These are phyloP conservation scores for Pollenia griseotomentosa DNA, from an alignment of 2,888 invertebrate genomes.

Conservation along the genomic window DNA sequence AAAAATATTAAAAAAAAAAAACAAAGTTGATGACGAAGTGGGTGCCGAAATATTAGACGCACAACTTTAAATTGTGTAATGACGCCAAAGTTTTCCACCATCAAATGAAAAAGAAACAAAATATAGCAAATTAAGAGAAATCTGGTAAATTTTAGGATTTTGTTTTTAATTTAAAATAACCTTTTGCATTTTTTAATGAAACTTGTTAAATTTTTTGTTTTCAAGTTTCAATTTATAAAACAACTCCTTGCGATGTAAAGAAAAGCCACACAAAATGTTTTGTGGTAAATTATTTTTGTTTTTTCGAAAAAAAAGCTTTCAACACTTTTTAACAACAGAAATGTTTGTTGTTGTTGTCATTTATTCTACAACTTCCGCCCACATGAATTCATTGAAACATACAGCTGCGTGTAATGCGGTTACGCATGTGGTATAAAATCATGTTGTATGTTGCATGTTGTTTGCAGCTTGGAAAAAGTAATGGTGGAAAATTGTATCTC, in stretches of 20 bases:
- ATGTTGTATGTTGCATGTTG: conserved; percentile 37
- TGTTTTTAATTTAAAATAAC: neutral
- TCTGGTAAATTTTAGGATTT: neutral
- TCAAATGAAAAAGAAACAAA: neutral
- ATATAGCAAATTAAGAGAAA: conserved; percentile 6
- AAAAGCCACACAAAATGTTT: conserved; percentile 60
- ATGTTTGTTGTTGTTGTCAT: conserved; percentile 20
- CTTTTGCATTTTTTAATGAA: conserved; percentile 16
- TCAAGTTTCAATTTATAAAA: neutral
- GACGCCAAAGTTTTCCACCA: conserved; percentile 53
- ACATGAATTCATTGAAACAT: conserved; percentile 46
- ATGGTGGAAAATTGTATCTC: conserved; percentile 1
- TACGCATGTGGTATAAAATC: conserved; percentile 61
- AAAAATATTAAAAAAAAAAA: conserved; percentile 15
- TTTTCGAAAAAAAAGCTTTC: neutral
- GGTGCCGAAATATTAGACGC: conserved; percentile 9
- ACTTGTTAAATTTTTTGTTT: neutral
- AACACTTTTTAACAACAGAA: neutral
- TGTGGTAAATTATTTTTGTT: conserved; percentile 46
- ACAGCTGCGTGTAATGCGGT: conserved; percentile 70
- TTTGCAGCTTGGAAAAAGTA: neutral
- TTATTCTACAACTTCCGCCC: neutral
- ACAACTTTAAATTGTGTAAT: conserved; percentile 58
- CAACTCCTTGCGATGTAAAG: conserved; percentile 40
- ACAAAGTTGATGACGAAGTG: conserved; percentile 30